Percentiles rank a stretch among this genome's conserved stretches.
phyloP scores from a whole-genome alignment of 2,113 vertebrate genomes.

The Labeo catla region DNA sequence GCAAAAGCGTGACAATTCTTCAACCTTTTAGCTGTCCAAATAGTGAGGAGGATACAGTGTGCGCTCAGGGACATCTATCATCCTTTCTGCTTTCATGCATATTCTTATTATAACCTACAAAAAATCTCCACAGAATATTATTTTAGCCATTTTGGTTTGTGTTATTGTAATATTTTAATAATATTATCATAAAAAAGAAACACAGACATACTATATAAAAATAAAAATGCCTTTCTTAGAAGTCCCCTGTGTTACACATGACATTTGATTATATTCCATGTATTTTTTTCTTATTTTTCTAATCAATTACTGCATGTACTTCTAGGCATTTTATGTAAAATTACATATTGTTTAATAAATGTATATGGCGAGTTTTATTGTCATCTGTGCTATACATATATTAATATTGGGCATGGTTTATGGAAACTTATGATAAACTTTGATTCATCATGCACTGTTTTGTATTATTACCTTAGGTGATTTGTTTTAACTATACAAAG shows the following conservation, averaged over 20 bases:
- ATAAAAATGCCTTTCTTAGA: background rate
- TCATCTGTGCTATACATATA: background rate
- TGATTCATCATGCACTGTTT: too few species aligned
- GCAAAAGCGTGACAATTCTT: slow-evolving; percentile 23
- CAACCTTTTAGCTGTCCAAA: slow-evolving; percentile 8
- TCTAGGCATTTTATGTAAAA: background rate
- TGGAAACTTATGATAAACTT: background rate
- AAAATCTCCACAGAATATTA: background rate
- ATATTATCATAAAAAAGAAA: background rate
- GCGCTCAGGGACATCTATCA: background rate
- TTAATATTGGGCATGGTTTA: background rate
- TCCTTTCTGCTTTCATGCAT: background rate
- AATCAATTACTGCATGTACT: background rate
- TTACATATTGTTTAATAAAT: background rate
- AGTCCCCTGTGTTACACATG: background rate
- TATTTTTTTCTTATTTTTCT: background rate
- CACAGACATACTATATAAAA: background rate
- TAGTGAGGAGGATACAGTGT: background rate
- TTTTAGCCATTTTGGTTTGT: background rate
- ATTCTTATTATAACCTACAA: background rate
- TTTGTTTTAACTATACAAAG: background rate
- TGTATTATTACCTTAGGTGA: too few species aligned
- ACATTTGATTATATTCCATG: too few species aligned
- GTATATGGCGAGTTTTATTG: background rate
- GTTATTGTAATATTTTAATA: background rate